Conservation (phyloP, 2,797 vertebrate genomes). For the Phoeniculus purpureus region DNA sequence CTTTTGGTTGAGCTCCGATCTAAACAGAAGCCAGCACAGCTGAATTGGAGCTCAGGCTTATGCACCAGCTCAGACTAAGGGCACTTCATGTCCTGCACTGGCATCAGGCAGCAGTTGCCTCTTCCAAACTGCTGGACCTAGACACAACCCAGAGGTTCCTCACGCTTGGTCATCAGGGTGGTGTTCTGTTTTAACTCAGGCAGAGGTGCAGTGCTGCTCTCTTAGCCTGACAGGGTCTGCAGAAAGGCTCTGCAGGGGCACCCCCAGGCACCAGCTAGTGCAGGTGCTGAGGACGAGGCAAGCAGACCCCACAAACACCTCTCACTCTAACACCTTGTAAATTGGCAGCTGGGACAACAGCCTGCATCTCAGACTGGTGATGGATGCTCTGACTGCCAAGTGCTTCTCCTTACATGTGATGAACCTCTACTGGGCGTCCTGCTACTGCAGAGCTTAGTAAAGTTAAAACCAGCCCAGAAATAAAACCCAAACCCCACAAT, state of each 20-base stretch:
- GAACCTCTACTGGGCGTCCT: background rate
- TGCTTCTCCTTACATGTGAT: background rate
- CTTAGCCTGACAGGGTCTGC: background rate
- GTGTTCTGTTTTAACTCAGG: background rate
- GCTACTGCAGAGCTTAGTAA: background rate
- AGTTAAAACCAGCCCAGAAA: background rate
- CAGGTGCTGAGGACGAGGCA: fast-evolving
- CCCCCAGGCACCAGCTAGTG: background rate
- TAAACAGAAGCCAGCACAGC: background rate
- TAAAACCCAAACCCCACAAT: background rate
- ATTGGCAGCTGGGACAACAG: background rate
- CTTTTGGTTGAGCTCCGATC: background rate
- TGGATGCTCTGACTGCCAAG: background rate
- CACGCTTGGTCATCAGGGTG: fast-evolving
- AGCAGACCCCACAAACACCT: fast-evolving
- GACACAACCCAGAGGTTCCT: background rate
- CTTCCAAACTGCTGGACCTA: background rate
- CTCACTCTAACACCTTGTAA: fast-evolving
- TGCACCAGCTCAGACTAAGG: background rate
- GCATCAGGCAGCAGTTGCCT: background rate
- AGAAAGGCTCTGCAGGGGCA: background rate
- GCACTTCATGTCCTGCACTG: fast-evolving
- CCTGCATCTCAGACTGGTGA: background rate
- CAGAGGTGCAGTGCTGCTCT: background rate
- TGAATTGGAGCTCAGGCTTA: background rate